Percentiles rank a stretch among this genome's conserved stretches.
phyloP scores from a whole-genome alignment of 2,888 invertebrate species.

The Lordiphosa fenestrarum region DNA sequence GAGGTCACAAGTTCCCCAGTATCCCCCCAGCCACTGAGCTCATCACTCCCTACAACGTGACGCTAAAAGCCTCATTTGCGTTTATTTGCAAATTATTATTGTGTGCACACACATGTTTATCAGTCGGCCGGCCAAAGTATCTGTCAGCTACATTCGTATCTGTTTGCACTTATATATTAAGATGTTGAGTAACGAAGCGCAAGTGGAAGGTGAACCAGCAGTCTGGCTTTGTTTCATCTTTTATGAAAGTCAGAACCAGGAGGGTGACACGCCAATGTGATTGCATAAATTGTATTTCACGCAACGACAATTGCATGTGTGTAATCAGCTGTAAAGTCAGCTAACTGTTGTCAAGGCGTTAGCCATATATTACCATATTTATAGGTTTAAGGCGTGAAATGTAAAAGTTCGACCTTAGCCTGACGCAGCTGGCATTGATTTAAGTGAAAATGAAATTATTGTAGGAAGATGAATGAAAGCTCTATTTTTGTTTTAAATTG shows the following conservation, averaged over 20 bases:
- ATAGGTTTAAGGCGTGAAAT: too few relatives aligned
- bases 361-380: too few relatives aligned
- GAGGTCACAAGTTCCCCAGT: constrained; percentile 49
- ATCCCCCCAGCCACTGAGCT: neutral
- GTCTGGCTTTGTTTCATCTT: neutral
- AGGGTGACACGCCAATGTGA: constrained; percentile 31
- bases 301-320: too few relatives aligned
- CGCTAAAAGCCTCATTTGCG: constrained; percentile 54
- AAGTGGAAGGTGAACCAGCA: neutral
- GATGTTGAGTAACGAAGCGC: neutral
- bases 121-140: constrained; percentile 9
- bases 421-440: too few relatives aligned
- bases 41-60: constrained; percentile 43
- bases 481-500: too few relatives aligned
- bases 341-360: too few relatives aligned
- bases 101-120: constrained; percentile 21
- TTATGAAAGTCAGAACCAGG: constrained; percentile 17
- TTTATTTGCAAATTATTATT: constrained; percentile 58
- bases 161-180: constrained; percentile 17
- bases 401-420: too few relatives aligned
- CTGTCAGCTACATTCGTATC: constrained; percentile 14
- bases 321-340: too few relatives aligned
- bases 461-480: too few relatives aligned
- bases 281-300: constrained; percentile 23
- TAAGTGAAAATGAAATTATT: too few relatives aligned